Conservation (phyloP, 2,797 vertebrate species). For the Pseudomugil gertrudae region DNA sequence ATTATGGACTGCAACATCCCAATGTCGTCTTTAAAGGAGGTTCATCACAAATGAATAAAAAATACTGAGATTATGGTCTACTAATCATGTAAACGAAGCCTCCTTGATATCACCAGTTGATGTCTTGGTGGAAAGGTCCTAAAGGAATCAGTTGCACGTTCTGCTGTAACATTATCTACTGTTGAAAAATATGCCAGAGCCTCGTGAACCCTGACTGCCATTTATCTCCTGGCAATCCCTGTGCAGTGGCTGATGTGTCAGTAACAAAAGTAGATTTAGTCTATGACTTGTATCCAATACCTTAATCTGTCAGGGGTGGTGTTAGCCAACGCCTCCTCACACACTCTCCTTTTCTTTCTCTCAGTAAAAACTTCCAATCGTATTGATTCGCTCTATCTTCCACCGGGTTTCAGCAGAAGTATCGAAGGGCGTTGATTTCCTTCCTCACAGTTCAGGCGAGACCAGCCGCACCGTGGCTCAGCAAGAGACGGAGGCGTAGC, state of each 20-base stretch:
- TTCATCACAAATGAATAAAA: not conserved
- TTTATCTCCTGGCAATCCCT: slow-evolving; percentile 48
- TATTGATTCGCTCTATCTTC: slow-evolving; percentile 57
- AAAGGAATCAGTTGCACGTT: slow-evolving; percentile 2
- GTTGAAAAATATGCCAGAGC: not conserved
- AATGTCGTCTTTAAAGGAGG: too few relatives aligned
- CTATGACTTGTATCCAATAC: slow-evolving; percentile 45
- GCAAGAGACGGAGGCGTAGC: slow-evolving; percentile 52
- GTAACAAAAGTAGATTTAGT: slow-evolving; percentile 45
- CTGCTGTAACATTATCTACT: slow-evolving; percentile 14
- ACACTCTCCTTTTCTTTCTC: slow-evolving; percentile 41
- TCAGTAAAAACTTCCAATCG: slow-evolving; percentile 37
- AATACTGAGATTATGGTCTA: not conserved
- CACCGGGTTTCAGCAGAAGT: slow-evolving; percentile 36
- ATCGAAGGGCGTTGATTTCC: slow-evolving; percentile 58
- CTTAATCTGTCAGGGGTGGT: slow-evolving; percentile 54
- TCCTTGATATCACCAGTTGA: not conserved
- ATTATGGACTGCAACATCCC: too few relatives aligned
- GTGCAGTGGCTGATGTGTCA: slow-evolving; percentile 33
- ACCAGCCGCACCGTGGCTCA: slow-evolving; percentile 50
- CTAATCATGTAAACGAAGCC: not conserved
- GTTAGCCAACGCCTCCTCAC: slow-evolving; percentile 35
- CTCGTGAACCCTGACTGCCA: slow-evolving; percentile 18
- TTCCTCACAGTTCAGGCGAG: slow-evolving; percentile 58
- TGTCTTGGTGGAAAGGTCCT: not conserved